Base-by-base conservation (phyloP, 2,888 invertebrate genomes). In the Drosophila eohydei region DNA sequence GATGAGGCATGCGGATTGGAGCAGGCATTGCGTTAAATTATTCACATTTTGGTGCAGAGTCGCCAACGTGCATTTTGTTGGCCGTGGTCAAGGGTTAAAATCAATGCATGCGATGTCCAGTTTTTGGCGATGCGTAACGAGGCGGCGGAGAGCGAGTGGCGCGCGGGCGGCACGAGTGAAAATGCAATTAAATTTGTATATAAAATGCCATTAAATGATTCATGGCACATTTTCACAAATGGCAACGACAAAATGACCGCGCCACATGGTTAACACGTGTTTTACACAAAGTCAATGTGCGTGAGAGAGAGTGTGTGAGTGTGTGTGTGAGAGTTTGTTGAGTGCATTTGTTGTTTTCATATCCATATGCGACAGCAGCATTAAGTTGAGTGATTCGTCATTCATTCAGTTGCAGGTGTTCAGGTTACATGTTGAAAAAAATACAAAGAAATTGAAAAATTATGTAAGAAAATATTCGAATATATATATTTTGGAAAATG, bases 31-130 rank as follows among this genome's bases (percentile, higher is more conserved):
- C 74, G 81, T 91, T 91, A 83, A 90, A 91, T 88, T 90, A 89
- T 91, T 89, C 82, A 90, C 83, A 86, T 79, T 78, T 89, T 90
- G 84, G 76, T 79, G 81, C 87, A 88, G 78, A 66, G 67, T 43
- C 46, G 51, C 54, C 62, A 52, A 48, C 61, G 71, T 70, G 57
- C 68, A 84, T 81, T 81, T 62, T 79, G 73, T 76, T 69, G 79
- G 66, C 64, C 67, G 59, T 66, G 64, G 80, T 71, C 77, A 79
- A 76, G 73, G 66, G 66, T 64, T 59, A 71, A 78, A 80, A 80
- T 80, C 79, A 79, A 80, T 80, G 80, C 75, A 50, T 59, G 62
- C 61, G 75, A 46, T 66, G 80, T 65, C 58, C 67, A 71, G 65
- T 50, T 34, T 77, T 80, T 68, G 73, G 67, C 69, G 76, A 63